Evolutionary conservation across 2,113 vertebrate genomes (phyloP), one percentile per base, ranked within the genome.

Genomic region (Muntiacus muntjak): DNA sequence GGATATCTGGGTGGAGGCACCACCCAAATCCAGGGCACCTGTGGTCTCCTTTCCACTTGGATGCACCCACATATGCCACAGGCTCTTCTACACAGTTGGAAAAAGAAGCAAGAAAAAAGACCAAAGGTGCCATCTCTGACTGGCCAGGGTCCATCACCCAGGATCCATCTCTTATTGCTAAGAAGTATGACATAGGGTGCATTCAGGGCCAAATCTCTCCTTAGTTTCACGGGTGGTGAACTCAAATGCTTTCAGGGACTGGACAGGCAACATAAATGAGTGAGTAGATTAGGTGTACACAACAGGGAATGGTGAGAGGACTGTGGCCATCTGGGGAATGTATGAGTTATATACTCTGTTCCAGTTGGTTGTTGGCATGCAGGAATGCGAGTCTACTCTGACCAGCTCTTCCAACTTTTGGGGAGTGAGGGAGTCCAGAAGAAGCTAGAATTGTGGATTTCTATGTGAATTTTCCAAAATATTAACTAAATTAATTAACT

Each of bases 1-100:
- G 58, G 99, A 99, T 52, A 99, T 99, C 97, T 99, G 99, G 60
- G 99, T 99, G 36, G 99, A 99, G 52, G 99, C 99, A 7, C 99
- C 99, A 21, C 99, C 99, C 7, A 99, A 98, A 92, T 99, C 99
- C 98, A 99, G 98, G 14, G 99, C 99, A 4, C 99, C 99, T 0
- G 98, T 96, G 1, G 99, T 99, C 71, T 99, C 96, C 26, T 98
- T 99, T 79, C 99, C 98, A 0, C 98, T 97, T 1, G 99, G 99
- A 82, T 57, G 99, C 36, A 99, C 90, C 98, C 99, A 99, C 10
- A 97, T 87, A 28, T 99, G 99, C 99, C 99, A 99, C 21, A 99
- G 47, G 89, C 99, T 99, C 98, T 98, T 99, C 99, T 99, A 98
- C 45, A 93, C 57, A 58, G 87, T 6, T 96, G 97, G 0, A 40